Percentiles rank a stretch among this genome's conserved stretches.
Conservation (phyloP, 2,113 vertebrate species). For the Cairina moschata region DNA sequence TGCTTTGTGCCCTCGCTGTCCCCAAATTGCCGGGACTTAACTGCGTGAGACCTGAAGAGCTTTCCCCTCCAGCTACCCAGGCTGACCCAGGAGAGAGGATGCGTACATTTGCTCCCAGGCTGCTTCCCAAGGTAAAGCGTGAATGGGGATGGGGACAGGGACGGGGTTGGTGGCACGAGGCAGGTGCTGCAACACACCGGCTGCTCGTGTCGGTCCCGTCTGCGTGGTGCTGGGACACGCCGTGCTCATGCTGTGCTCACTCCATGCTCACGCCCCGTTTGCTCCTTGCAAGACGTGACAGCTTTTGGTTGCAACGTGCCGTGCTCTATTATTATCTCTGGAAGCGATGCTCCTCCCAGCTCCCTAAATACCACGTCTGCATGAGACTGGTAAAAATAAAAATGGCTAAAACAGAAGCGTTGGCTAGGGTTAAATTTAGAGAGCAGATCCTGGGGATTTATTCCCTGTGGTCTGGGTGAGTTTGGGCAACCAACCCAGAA, state of each 20-base stretch:
- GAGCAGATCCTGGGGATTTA: neutral
- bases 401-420: neutral
- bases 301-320: neutral
- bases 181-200: neutral
- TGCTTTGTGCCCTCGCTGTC: neutral
- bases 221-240: neutral
- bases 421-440: neutral
- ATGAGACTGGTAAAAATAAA: neutral
- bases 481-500: neutral
- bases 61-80: neutral
- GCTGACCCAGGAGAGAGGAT: accelerated
- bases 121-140: neutral
- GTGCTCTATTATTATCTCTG: neutral
- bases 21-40: neutral
- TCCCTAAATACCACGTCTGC: neutral
- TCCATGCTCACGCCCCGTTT: accelerated
- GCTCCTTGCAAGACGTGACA: neutral
- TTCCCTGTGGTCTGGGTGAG: neutral
- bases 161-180: neutral
- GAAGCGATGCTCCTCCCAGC: neutral
- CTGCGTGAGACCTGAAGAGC: neutral
- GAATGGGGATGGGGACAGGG: neutral
- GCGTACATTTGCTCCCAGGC: accelerated
- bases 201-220: neutral
- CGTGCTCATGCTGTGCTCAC: no score